These are phyloP conservation scores for Leptothorax acervorum DNA, from an alignment of 2,888 invertebrate genomes.

Conservation along the genomic window DNA sequence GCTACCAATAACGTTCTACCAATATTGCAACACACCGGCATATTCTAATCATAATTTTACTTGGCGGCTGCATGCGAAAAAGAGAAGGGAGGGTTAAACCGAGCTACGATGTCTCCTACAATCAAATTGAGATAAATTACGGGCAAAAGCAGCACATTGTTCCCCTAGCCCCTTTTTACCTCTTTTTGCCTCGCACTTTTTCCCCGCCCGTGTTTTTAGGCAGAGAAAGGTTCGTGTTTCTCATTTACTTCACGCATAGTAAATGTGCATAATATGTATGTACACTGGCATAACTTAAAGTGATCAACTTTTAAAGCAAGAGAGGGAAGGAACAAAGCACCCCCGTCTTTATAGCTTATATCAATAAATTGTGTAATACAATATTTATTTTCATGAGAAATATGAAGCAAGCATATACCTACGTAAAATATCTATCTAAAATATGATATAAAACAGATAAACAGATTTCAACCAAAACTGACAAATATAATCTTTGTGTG, in stretches of 20 bases:
- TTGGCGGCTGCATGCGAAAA: slow-evolving; percentile 35
- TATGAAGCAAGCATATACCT: not conserved
- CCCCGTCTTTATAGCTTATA: not conserved
- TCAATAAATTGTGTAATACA: not conserved
- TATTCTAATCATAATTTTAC: slow-evolving; percentile 43
- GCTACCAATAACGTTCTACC: slow-evolving; percentile 21
- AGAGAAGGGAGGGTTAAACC: not conserved
- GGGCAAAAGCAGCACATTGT: slow-evolving; percentile 32
- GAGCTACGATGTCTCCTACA: slow-evolving; percentile 23
- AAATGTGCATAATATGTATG: slow-evolving; percentile 30
- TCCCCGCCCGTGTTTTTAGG: slow-evolving; percentile 1
- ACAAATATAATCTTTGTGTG: not conserved
- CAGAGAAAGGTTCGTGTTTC: slow-evolving; percentile 30
- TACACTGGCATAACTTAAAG: slow-evolving; percentile 19
- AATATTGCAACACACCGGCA: slow-evolving; percentile 29
- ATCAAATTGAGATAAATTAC: slow-evolving; percentile 54
- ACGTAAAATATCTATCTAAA: not conserved
- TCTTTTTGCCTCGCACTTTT: slow-evolving; percentile 21
- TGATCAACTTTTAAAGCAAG: slow-evolving; percentile 21
- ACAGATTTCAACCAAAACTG: not conserved
- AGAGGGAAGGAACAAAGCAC: not conserved
- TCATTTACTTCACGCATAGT: slow-evolving; percentile 32
- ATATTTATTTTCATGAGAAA: not conserved
- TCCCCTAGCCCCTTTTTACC: not conserved
- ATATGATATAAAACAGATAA: not conserved